These are phyloP conservation scores for Heliconius congener DNA, from an alignment of 1,140 invertebrate genomes.

Conservation along the genomic window DNA sequence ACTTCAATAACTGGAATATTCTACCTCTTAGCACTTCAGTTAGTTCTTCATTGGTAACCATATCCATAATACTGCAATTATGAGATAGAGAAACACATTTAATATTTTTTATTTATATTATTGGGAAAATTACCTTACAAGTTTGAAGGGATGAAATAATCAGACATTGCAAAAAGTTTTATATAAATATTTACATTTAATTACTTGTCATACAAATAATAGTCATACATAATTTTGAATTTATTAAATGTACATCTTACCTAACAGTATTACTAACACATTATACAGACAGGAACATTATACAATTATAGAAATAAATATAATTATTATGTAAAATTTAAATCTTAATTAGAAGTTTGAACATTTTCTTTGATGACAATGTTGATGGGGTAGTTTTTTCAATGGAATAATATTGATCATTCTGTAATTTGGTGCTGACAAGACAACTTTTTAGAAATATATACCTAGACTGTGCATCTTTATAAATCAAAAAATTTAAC, in stretches of 20 bases:
- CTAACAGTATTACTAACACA: neutral
- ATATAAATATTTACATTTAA: neutral
- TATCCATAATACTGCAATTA: no score
- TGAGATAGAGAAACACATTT: no score
- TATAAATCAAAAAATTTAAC: constrained; percentile 42
- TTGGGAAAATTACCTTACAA: no score
- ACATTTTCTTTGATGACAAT: neutral
- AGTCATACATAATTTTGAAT: neutral
- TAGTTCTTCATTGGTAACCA: no score
- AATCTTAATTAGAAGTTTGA: constrained; percentile 2
- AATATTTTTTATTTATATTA: no score
- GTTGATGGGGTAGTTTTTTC: neutral
- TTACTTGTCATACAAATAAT: neutral
- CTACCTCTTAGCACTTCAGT: no score
- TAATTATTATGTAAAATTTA: neutral
- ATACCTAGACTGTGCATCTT: constrained; percentile 46
- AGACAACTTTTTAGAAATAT: constrained; percentile 45
- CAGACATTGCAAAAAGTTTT: neutral
- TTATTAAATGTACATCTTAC: neutral
- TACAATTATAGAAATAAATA: no score
- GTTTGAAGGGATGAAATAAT: no score
- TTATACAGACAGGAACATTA: neutral
- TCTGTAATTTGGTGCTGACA: constrained; percentile 21
- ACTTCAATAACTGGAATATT: no score
- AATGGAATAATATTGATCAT: neutral